Conservation (phyloP, 2,797 vertebrate species). For the Acrossocheilus fasciatus region DNA sequence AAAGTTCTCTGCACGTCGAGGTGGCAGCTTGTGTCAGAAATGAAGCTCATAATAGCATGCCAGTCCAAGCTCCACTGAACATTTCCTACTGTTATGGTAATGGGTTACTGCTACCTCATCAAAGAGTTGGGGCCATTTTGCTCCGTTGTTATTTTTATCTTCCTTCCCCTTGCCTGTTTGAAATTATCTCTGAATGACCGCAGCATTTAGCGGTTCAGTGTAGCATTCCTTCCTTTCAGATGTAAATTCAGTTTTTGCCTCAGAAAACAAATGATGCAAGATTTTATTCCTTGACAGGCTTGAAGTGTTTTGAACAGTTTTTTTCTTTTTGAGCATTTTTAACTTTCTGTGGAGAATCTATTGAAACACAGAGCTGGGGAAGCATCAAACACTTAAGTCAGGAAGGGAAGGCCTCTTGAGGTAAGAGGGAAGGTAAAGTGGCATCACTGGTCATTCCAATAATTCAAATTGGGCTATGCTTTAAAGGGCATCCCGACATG, state of each 20-base stretch:
- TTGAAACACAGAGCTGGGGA: constrained; percentile 48
- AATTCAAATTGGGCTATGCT: constrained; percentile 71
- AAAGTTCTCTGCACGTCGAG: constrained; percentile 67
- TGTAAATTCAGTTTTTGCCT: constrained; percentile 58
- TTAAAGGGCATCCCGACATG: constrained; percentile 75
- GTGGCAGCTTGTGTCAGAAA: constrained; percentile 73
- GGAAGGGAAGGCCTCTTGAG: constrained; percentile 56
- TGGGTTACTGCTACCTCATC: constrained; percentile 61
- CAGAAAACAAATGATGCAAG: constrained; percentile 44
- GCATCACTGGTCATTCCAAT: constrained; percentile 73
- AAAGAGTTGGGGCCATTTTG: constrained; percentile 57
- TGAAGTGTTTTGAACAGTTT: constrained; percentile 34
- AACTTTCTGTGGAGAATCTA: constrained; percentile 30
- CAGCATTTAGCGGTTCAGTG: constrained; percentile 47
- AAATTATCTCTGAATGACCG: constrained; percentile 63
- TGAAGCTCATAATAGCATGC: constrained; percentile 73
- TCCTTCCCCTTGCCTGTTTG: constrained; percentile 54
- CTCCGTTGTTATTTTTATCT: constrained; percentile 57
- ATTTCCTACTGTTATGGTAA: constrained; percentile 74
- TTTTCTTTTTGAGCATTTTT: constrained; percentile 31
- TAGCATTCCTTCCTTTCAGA: constrained; percentile 53
- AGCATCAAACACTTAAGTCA: constrained; percentile 59
- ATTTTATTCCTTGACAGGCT: constrained; percentile 45
- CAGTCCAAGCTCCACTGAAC: constrained; percentile 67
- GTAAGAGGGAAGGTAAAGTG: constrained; percentile 70